Evolutionary conservation across 1,140 invertebrate species (phyloP).

Genomic region (Vanessa atalanta): DNA sequence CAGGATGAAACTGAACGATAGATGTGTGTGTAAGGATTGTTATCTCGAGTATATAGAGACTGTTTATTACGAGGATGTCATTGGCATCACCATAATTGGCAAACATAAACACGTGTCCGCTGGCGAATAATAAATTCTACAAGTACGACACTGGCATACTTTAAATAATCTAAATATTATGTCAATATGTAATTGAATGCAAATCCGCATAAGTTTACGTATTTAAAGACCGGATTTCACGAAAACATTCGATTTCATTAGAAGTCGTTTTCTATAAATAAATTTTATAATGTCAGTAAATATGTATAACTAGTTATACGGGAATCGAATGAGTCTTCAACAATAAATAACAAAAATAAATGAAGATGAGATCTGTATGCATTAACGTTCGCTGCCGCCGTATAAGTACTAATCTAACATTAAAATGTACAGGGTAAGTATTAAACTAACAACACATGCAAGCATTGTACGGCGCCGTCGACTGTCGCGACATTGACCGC

Average conservation of each 20-base stretch:
- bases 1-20: background rate
- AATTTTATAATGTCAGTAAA: background rate
- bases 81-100: background rate
- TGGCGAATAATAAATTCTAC: background rate
- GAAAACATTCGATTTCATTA: background rate
- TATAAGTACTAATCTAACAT: slow-evolving; percentile 40
- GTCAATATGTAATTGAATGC: background rate
- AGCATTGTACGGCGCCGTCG: slow-evolving; percentile 47
- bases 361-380: slow-evolving; percentile 33
- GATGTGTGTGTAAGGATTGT: background rate
- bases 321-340: background rate
- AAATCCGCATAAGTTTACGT: background rate
- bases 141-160: background rate
- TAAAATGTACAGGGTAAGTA: slow-evolving; percentile 59
- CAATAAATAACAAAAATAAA: slow-evolving; percentile 9
- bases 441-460: slow-evolving; percentile 61
- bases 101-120: slow-evolving; percentile 7
- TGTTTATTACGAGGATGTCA: background rate
- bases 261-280: background rate
- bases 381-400: slow-evolving; percentile 30
- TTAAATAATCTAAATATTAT: slow-evolving; percentile 1
- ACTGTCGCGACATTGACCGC: slow-evolving; percentile 76
- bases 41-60: slow-evolving; percentile 3
- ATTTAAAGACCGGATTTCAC: background rate
- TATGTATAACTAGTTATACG: background rate